A percentile compares a stretch with the other conserved stretches of the same genome.
These are phyloP conservation scores for Idaea straminata DNA, from an alignment of 2,888 invertebrate species.

Conservation along the genomic window DNA sequence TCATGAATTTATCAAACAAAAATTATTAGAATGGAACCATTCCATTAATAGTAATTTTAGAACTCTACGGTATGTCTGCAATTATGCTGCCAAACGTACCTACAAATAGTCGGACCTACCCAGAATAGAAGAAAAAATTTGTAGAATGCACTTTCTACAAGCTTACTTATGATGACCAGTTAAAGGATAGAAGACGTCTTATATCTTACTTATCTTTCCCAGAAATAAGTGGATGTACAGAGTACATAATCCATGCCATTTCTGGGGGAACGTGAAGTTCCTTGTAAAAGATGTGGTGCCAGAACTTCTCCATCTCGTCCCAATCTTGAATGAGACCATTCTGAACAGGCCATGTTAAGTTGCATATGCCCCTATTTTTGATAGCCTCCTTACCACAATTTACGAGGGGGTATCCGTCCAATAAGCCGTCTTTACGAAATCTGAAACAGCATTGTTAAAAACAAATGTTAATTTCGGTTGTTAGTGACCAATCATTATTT, in stretches of 20 bases:
- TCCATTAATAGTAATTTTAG: no score
- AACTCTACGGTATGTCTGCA: no score
- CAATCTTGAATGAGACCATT: conserved; percentile 89
- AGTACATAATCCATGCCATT: conserved; percentile 87
- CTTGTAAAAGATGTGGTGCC: conserved; percentile 92
- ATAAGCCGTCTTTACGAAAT: conserved; percentile 43
- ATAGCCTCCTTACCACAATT: conserved; percentile 82
- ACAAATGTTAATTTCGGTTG: no score
- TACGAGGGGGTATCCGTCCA: conserved; percentile 61
- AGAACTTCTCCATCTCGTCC: conserved; percentile 94
- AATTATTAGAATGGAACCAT: no score
- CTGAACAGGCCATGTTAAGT: conserved; percentile 87
- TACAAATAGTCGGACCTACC: no score
- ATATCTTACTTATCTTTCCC: conserved; percentile 81
- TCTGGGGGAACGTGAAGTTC: conserved; percentile 90
- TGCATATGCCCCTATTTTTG: conserved; percentile 67
- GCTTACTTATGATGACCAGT: not conserved
- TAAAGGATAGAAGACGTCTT: not conserved
- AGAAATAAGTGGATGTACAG: conserved; percentile 90
- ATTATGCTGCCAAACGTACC: no score
- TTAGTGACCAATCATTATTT: no score
- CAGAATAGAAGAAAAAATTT: no score
- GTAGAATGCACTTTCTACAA: not conserved
- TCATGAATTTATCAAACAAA: no score
- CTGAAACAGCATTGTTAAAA: conserved; percentile 26